Evolutionary conservation across 2,888 invertebrate genomes (phyloP).

Genomic region (Ptychoptera contaminata): DNA sequence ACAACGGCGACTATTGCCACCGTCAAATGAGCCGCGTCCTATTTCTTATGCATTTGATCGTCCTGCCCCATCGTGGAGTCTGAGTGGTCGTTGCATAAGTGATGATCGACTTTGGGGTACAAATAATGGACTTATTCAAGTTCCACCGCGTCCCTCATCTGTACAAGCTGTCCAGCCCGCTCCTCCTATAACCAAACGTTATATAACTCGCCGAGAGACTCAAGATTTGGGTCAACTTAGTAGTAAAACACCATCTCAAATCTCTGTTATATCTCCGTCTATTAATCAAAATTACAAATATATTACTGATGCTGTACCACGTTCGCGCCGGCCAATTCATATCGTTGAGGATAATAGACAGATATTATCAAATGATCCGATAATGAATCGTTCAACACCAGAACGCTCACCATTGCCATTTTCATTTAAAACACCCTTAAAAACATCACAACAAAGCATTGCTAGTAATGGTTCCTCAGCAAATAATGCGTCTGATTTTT

Average conservation of each 20-base stretch:
- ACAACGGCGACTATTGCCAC: slow-evolving; percentile 36
- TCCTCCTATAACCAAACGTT: slow-evolving; percentile 14
- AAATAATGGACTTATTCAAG: slow-evolving; percentile 18
- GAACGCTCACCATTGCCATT: neutral
- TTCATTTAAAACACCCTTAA: slow-evolving; percentile 20
- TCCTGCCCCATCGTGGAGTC: slow-evolving; percentile 10
- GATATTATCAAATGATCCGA: neutral
- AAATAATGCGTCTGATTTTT: slow-evolving; percentile 43
- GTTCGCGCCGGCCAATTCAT: slow-evolving; percentile 57
- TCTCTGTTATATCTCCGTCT: neutral
- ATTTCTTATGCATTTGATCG: slow-evolving; percentile 38
- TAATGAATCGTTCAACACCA: neutral
- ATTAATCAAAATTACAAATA: slow-evolving; percentile 40
- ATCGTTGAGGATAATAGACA: slow-evolving; percentile 29
- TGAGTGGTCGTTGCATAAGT: slow-evolving; percentile 26
- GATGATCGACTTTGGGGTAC: slow-evolving; percentile 30
- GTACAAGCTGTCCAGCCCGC: slow-evolving; percentile 10
- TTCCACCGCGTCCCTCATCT: slow-evolving; percentile 21
- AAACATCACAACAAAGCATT: slow-evolving; percentile 10
- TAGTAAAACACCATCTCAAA: neutral
- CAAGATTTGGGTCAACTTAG: neutral
- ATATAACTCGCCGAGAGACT: slow-evolving; percentile 5
- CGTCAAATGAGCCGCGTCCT: slow-evolving; percentile 29
- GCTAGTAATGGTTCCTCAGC: slow-evolving; percentile 20
- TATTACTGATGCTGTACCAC: slow-evolving; percentile 53